phyloP scores from a whole-genome alignment of 2,113 vertebrate genomes.

The Progne subis region DNA sequence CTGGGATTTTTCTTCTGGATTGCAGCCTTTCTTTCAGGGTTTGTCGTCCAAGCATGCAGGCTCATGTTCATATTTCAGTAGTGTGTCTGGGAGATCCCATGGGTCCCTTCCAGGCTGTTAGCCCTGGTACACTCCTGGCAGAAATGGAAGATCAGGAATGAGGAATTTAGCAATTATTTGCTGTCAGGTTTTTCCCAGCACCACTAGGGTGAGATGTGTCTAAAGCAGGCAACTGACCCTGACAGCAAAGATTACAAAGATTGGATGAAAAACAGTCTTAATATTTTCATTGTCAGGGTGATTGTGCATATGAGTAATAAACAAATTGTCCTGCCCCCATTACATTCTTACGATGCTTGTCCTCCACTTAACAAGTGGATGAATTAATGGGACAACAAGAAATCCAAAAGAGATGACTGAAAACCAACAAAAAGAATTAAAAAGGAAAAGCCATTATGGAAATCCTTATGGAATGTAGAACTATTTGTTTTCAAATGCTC shows the following conservation, averaged over 20 bases:
- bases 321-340: background rate
- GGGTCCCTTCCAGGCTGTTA: background rate
- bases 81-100: background rate
- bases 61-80: background rate
- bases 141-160: background rate
- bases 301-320: background rate
- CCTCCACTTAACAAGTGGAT: background rate
- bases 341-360: accelerated
- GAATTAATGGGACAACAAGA: background rate
- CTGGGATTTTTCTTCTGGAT: background rate
- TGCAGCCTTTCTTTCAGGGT: background rate
- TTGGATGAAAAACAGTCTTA: background rate
- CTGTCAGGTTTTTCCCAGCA: background rate
- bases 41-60: background rate
- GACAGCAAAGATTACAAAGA: background rate
- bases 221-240: background rate
- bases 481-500: background rate
- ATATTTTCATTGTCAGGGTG: background rate
- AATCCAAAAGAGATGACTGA: background rate
- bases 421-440: background rate
- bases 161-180: background rate
- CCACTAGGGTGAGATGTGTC: background rate
- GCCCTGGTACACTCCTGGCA: background rate
- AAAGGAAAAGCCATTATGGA: background rate
- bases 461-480: background rate